Evolutionary conservation across 2,113 vertebrate species (phyloP).

Genomic region (Myxocyprinus asiaticus): DNA sequence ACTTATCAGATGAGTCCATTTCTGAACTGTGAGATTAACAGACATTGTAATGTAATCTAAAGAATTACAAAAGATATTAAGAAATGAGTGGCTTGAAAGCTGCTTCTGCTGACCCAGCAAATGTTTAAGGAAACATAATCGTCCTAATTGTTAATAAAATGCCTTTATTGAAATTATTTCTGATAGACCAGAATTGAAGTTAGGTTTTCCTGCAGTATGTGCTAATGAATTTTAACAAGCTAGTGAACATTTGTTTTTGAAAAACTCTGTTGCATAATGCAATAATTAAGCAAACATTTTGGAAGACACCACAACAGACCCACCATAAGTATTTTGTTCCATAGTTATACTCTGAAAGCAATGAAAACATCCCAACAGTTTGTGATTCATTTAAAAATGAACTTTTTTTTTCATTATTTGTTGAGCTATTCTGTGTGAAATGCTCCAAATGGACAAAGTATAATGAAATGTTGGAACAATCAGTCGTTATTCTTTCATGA

Average conservation of each 20-base stretch:
- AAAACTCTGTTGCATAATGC: background rate
- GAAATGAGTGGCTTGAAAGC: background rate
- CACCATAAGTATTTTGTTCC: background rate
- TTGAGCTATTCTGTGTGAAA: too few species aligned
- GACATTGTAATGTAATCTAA: background rate
- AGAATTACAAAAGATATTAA: background rate
- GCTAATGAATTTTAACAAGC: too few species aligned
- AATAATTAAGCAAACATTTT: constrained; percentile 5
- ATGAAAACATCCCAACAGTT: background rate
- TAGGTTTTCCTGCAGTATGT: background rate
- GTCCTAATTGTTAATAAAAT: constrained; percentile 9
- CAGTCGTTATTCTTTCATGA: background rate
- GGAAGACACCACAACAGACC: background rate
- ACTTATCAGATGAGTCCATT: background rate
- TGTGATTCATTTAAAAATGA: background rate
- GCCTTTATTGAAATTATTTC: background rate
- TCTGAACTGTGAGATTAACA: background rate
- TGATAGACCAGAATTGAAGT: background rate
- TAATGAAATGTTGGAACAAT: too few species aligned
- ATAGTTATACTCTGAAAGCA: background rate
- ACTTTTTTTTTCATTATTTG: background rate
- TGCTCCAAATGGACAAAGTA: too few species aligned
- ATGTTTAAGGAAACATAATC: too few species aligned
- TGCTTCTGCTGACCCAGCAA: too few species aligned
- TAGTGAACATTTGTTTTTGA: background rate